A percentile compares a stretch with the other conserved stretches of the same genome.
Conservation (phyloP, 1,140 invertebrate genomes). For the Orchestia grillus region DNA sequence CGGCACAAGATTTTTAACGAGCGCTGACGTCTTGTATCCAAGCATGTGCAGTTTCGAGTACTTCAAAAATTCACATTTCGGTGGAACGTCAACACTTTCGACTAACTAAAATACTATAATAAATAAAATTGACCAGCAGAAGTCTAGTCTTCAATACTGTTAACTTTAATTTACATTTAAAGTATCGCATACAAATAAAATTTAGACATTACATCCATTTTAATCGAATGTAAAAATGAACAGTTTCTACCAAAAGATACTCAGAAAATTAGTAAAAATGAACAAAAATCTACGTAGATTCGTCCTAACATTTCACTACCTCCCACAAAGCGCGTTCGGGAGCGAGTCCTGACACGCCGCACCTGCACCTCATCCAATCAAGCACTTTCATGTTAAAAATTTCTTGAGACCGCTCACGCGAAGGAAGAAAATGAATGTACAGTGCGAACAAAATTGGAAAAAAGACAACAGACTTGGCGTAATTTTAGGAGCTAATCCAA, state of each 20-base stretch:
- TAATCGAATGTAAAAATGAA: neutral
- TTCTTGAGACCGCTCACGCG: neutral
- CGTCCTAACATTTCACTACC: neutral
- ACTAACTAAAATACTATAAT: neutral
- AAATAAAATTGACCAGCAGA: neutral
- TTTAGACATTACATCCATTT: neutral
- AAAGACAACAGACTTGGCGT: neutral
- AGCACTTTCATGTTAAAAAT: neutral
- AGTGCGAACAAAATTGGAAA: neutral
- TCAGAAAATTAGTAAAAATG: neutral
- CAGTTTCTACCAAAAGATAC: neutral
- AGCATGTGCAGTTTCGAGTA: neutral
- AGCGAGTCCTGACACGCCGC: neutral
- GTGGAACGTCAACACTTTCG: neutral
- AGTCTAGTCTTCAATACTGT: neutral
- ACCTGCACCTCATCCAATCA: neutral
- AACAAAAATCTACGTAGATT: neutral
- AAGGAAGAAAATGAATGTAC: neutral
- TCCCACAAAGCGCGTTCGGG: neutral
- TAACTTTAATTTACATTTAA: neutral
- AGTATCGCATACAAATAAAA: neutral
- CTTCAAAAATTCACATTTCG: neutral
- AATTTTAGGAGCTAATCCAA: slow-evolving; percentile 19
- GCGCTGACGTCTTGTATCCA: neutral
- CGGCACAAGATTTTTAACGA: neutral